Evolutionary conservation across 2,888 invertebrate genomes (phyloP).

Genomic region (Drosophila meridionalis): DNA sequence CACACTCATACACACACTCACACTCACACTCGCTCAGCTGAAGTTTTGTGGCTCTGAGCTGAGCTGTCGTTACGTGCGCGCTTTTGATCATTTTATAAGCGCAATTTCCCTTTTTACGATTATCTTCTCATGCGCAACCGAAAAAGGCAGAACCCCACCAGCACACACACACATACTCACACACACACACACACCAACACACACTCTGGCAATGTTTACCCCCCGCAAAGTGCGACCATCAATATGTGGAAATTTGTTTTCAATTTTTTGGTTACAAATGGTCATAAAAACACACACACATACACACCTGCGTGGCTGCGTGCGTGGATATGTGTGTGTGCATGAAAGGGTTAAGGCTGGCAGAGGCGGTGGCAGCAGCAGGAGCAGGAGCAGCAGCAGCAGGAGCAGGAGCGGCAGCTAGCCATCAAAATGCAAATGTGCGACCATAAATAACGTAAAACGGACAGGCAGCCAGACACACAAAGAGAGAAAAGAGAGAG

Average conservation of each 20-base stretch:
- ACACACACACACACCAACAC: neutral
- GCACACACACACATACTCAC: slow-evolving; percentile 2
- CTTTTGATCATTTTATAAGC: slow-evolving; percentile 72
- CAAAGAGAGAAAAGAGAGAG: neutral
- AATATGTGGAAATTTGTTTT: slow-evolving; percentile 77
- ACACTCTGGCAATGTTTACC: slow-evolving; percentile 1
- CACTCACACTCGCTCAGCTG: neutral
- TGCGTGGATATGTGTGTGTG: slow-evolving; percentile 14
- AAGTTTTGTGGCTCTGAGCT: slow-evolving; percentile 19
- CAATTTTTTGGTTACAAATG: slow-evolving; percentile 75
- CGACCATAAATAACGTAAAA: slow-evolving; percentile 73
- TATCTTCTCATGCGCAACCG: slow-evolving; percentile 70
- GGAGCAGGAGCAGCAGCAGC: neutral
- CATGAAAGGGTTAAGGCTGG: slow-evolving; percentile 53
- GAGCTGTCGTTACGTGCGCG: slow-evolving; percentile 50
- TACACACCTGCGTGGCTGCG: slow-evolving; percentile 18
- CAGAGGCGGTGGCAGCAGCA: neutral
- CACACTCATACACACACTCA: neutral
- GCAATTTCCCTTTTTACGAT: slow-evolving; percentile 71
- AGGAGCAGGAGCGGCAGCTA: slow-evolving; percentile 23
- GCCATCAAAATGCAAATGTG: slow-evolving; percentile 81
- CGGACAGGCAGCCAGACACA: slow-evolving; percentile 42
- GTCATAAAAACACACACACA: slow-evolving; percentile 63
- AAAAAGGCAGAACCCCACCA: slow-evolving; percentile 23
- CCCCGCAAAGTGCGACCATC: slow-evolving; percentile 45